Conservation (phyloP, 1,140 invertebrate species). For the Macrocentrus cingulum region DNA sequence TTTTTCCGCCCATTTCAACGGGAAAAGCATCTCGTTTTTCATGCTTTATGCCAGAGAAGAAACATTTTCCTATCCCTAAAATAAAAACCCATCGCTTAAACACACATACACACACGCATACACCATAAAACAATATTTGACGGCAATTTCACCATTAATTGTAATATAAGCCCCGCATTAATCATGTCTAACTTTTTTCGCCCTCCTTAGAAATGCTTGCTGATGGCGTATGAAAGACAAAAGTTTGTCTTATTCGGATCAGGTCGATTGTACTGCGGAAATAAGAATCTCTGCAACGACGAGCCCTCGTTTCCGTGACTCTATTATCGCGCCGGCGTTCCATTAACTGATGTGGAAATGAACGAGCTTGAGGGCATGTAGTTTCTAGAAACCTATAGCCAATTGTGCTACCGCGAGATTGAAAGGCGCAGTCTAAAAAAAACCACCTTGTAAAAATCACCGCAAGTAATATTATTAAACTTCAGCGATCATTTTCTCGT, state of each 20-base stretch:
- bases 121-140: background rate
- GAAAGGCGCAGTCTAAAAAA: too few species aligned
- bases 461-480: too few species aligned
- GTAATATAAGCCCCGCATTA: background rate
- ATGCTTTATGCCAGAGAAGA: too few species aligned
- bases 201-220: background rate
- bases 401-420: too few species aligned
- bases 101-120: too few species aligned
- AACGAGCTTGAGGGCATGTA: conserved; percentile 19
- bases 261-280: conserved; percentile 17
- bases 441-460: too few species aligned
- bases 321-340: conserved; percentile 13
- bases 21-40: too few species aligned
- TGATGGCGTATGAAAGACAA: background rate
- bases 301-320: background rate
- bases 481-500: background rate
- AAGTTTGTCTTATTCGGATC: conserved; percentile 21
- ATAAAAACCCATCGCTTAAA: too few species aligned
- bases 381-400: conserved; percentile 1
- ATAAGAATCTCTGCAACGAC: conserved; percentile 18
- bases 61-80: too few species aligned
- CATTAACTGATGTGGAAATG: conserved; percentile 22
- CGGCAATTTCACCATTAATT: background rate
- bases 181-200: too few species aligned
- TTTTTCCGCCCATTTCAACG: too few species aligned